Evolutionary conservation across 2,113 vertebrate species (phyloP).

Genomic region (Gnathonemus echidnorhynchus): DNA sequence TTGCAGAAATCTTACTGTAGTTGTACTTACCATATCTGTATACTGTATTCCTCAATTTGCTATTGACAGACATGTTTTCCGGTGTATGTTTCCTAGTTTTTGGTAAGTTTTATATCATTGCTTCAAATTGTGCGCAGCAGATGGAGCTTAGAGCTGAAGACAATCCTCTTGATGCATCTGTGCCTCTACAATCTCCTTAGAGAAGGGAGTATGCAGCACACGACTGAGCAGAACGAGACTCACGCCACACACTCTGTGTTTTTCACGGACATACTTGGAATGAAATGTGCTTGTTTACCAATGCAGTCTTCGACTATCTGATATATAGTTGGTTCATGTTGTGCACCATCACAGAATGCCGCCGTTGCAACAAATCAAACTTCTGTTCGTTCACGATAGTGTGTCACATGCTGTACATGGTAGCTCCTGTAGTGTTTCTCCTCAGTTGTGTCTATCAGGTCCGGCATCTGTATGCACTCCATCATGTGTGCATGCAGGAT

Average conservation of each 20-base stretch:
- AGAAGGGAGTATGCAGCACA: neutral
- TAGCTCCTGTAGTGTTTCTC: constrained; percentile 93
- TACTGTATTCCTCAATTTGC: neutral
- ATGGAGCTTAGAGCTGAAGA: neutral
- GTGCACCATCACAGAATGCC: neutral
- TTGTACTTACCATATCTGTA: neutral
- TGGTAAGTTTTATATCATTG: neutral
- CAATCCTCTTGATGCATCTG: neutral
- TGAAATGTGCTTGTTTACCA: neutral
- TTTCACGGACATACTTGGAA: neutral
- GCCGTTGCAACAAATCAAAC: neutral
- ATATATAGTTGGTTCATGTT: neutral
- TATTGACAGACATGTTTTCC: neutral
- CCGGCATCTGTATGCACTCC: constrained; percentile 92
- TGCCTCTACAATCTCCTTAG: neutral
- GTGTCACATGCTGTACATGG: constrained; percentile 89
- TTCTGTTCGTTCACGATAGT: neutral
- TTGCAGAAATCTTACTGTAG: neutral
- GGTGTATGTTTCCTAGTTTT: neutral
- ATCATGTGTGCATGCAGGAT: constrained; percentile 61
- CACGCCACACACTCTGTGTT: neutral
- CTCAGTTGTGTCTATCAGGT: constrained; percentile 85
- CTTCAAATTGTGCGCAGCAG: neutral
- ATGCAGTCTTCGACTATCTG: neutral
- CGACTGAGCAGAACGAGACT: neutral